Conservation (phyloP, 2,888 invertebrate genomes). For the Standfussiana lucernea region DNA sequence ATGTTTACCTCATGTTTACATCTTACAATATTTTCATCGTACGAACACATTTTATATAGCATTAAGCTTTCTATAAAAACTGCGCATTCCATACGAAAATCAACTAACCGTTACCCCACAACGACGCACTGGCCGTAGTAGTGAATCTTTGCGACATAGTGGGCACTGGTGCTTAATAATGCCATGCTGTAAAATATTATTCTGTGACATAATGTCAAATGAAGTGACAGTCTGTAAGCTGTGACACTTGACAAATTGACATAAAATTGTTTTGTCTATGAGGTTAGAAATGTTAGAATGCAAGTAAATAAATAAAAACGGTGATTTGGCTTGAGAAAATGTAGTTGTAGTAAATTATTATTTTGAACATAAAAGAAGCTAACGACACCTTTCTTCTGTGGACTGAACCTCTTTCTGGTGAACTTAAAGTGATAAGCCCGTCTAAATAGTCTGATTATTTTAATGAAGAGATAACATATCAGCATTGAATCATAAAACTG, state of each 20-base stretch:
- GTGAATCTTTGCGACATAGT: background rate
- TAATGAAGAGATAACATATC: slow-evolving; percentile 7
- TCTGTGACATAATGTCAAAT: background rate
- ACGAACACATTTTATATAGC: background rate
- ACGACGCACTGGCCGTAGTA: background rate
- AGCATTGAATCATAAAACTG: slow-evolving; percentile 9
- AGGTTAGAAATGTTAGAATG: slow-evolving; percentile 44
- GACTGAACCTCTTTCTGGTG: background rate
- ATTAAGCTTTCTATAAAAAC: background rate
- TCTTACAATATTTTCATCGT: background rate
- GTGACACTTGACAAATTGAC: slow-evolving; percentile 43
- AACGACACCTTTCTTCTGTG: background rate
- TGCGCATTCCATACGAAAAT: background rate
- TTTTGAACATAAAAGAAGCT: background rate
- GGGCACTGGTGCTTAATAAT: background rate
- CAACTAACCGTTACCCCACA: too few species aligned
- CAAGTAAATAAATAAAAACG: background rate
- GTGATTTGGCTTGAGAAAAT: background rate
- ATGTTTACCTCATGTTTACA: background rate
- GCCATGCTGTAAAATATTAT: background rate
- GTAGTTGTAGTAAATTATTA: too few species aligned
- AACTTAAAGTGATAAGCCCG: background rate
- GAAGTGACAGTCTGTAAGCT: too few species aligned
- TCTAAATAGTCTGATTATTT: background rate
- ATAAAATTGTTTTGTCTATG: slow-evolving; percentile 41